A percentile compares a stretch with the other conserved stretches of the same genome.
Conservation (phyloP, 2,113 vertebrate genomes). For the Catagonus wagneri region DNA sequence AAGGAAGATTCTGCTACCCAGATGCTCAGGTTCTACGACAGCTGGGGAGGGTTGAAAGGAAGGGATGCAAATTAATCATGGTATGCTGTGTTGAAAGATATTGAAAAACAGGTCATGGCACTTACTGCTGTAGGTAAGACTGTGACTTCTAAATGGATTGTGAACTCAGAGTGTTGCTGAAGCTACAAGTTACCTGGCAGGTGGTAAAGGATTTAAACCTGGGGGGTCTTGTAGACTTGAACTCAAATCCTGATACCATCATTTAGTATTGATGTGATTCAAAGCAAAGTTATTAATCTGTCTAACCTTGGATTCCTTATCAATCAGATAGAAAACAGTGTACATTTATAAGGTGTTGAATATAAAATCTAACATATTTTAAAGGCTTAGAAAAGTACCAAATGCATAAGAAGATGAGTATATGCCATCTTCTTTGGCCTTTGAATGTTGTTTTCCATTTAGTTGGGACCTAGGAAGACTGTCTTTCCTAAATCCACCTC, state of each 20-base stretch:
- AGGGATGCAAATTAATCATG: neutral
- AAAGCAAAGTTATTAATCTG: neutral
- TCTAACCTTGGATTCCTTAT: neutral
- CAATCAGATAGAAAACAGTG: neutral
- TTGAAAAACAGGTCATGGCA: neutral
- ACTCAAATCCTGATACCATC: neutral
- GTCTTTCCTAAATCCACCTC: neutral
- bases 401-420: neutral
- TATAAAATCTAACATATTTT: neutral
- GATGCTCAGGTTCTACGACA: neutral
- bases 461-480: neutral
- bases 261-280: conserved; percentile 9
- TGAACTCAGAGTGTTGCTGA: neutral
- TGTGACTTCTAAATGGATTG: neutral
- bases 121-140: neutral
- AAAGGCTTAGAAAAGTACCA: neutral
- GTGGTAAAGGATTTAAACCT: neutral
- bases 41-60: neutral
- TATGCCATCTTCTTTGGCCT: neutral
- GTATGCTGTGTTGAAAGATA: neutral
- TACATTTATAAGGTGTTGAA: neutral
- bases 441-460: neutral
- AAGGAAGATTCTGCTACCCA: neutral
- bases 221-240: neutral
- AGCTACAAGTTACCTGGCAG: neutral